These are phyloP conservation scores for Sinocyclocheilus maitianheensis DNA, from an alignment of 2,113 vertebrate species.

Conservation along the genomic window DNA sequence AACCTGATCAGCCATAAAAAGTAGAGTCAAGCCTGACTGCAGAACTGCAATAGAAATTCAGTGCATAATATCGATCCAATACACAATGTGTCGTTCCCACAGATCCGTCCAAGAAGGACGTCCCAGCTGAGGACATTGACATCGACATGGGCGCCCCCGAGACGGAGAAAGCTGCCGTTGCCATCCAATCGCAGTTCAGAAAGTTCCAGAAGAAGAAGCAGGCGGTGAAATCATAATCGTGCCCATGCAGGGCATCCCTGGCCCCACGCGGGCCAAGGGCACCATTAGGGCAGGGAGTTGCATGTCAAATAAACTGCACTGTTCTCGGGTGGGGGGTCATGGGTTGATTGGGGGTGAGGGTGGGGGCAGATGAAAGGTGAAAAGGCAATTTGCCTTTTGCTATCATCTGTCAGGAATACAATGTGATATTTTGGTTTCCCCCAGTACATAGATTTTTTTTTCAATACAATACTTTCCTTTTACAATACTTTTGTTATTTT, in stretches of 20 bases:
- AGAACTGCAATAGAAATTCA: background rate
- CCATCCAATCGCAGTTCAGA: constrained; percentile 98
- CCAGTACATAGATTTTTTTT: constrained; percentile 1
- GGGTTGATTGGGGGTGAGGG: background rate
- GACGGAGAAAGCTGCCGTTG: constrained; percentile 91
- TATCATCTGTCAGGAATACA: constrained; percentile 60
- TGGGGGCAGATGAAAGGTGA: constrained; percentile 49
- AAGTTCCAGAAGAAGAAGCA: constrained; percentile 99
- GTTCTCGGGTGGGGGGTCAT: constrained; percentile 52
- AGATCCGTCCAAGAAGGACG: constrained; percentile 91
- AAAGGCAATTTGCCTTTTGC: constrained; percentile 53
- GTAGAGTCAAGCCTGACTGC: background rate
- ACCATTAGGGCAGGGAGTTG: constrained; percentile 59
- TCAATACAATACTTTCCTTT: background rate
- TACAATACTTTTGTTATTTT: constrained; percentile 18
- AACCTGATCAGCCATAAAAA: background rate
- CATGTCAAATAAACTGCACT: constrained; percentile 73
- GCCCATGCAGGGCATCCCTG: background rate
- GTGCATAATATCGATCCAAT: background rate
- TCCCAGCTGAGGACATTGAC: constrained; percentile 86
- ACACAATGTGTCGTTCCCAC: constrained; percentile 27
- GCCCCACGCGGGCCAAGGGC: background rate
- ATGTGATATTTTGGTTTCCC: constrained; percentile 41
- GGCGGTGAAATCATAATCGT: constrained; percentile 83
- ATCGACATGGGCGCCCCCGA: constrained; percentile 94